phyloP scores from a whole-genome alignment of 1,140 invertebrate genomes.

The Drosophila lacertosa region DNA sequence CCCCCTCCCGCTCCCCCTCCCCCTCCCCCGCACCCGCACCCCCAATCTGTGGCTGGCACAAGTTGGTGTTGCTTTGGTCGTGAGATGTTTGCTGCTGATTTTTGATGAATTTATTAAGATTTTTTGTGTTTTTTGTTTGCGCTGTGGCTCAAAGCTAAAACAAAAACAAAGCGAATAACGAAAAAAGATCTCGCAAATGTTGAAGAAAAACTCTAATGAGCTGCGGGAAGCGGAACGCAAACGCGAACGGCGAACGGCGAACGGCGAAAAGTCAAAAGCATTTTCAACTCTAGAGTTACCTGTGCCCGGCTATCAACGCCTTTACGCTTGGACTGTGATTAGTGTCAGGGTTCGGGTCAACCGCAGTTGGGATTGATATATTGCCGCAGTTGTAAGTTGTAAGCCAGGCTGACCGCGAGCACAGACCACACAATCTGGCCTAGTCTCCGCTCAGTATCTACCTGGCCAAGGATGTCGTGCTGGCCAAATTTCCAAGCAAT shows the following conservation, averaged over 20 bases:
- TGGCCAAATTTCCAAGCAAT: slow-evolving; percentile 70
- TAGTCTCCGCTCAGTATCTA: too few species aligned
- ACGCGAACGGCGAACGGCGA: too few species aligned
- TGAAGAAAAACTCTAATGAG: slow-evolving; percentile 66
- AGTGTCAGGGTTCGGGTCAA: slow-evolving; percentile 66
- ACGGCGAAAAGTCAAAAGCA: slow-evolving; percentile 64
- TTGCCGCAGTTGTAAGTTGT: slow-evolving; percentile 4
- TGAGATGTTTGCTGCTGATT: slow-evolving; percentile 75
- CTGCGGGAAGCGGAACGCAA: slow-evolving; percentile 61
- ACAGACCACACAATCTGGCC: slow-evolving; percentile 67
- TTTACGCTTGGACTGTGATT: slow-evolving; percentile 78
- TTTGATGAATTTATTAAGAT: slow-evolving; percentile 82
- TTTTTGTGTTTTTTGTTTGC: slow-evolving; percentile 38
- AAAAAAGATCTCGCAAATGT: slow-evolving; percentile 26
- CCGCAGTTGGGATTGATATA: slow-evolving; percentile 57
- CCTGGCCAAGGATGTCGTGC: slow-evolving; percentile 51
- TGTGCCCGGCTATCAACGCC: slow-evolving; percentile 60
- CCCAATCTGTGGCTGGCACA: slow-evolving; percentile 4
- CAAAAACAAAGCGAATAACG: too few species aligned
- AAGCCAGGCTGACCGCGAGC: slow-evolving; percentile 52
- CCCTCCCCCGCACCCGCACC: not conserved
- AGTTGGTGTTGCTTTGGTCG: slow-evolving; percentile 53
- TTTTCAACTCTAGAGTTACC: not conserved
- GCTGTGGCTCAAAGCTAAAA: not conserved
- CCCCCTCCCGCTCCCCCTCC: not conserved